These are phyloP conservation scores for Tanypteryx hageni DNA, from an alignment of 2,888 invertebrate genomes.

Conservation along the genomic window DNA sequence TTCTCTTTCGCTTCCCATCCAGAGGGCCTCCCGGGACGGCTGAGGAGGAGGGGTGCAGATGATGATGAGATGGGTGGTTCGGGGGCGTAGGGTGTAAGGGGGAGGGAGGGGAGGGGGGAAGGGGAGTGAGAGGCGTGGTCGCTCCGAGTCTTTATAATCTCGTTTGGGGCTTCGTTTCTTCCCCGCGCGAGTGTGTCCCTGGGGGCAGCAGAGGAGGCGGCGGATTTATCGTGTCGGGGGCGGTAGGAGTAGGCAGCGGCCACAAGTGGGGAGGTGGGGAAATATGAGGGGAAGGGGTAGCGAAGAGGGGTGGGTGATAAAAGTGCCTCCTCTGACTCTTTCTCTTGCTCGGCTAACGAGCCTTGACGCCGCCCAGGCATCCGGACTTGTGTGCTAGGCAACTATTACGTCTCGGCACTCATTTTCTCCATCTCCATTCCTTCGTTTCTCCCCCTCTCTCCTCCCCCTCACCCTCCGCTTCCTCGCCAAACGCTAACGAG, in stretches of 20 bases:
- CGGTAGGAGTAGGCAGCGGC: no score
- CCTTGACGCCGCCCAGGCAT: conserved; percentile 19
- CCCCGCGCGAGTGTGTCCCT: neutral
- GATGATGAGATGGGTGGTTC: neutral
- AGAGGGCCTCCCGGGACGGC: neutral
- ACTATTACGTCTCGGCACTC: neutral
- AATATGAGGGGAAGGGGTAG: no score
- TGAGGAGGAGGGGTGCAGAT: neutral
- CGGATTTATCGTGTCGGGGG: neutral
- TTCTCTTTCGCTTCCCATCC: neutral
- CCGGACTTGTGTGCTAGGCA: conserved; percentile 14
- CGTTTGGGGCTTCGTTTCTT: conserved; percentile 5
- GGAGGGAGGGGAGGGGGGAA: neutral
- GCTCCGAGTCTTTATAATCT: conserved; percentile 13
- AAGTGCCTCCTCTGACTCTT: neutral
- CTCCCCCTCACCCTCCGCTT: neutral
- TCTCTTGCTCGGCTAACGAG: conserved; percentile 1
- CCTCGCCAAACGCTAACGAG: conserved; percentile 8
- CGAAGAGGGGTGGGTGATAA: neutral
- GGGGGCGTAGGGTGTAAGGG: neutral
- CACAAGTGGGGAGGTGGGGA: no score
- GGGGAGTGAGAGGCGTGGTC: neutral
- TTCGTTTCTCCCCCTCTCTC: neutral
- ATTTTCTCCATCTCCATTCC: neutral
- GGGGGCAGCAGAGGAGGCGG: neutral